Percentiles rank a stretch among this genome's conserved stretches.
Conservation (phyloP, 2,888 invertebrate species). For the Salpingus planirostris region DNA sequence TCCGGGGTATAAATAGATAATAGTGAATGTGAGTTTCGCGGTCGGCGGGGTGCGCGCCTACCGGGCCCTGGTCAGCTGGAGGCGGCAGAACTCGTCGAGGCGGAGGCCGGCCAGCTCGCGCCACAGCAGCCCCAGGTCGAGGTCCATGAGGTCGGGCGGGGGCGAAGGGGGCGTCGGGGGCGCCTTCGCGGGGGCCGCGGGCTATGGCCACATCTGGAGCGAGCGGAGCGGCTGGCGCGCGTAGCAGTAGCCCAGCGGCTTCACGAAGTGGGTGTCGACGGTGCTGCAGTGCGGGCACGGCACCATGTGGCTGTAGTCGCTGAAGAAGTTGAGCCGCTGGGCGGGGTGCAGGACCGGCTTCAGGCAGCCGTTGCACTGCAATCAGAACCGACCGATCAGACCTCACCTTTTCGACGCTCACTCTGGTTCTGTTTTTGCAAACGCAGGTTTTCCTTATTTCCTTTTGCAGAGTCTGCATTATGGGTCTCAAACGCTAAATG, state of each 20-base stretch:
- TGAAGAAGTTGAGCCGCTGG: constrained; percentile 83
- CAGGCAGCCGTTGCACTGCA: constrained; percentile 88
- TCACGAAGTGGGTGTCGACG: constrained; percentile 90
- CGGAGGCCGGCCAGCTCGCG: constrained; percentile 42
- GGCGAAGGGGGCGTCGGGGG: constrained; percentile 26
- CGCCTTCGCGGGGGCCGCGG: constrained; percentile 51
- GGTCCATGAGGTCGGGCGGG: constrained; percentile 32
- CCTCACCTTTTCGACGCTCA: too few species aligned
- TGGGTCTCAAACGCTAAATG: too few species aligned
- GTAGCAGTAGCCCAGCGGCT: constrained; percentile 78
- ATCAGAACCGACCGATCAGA: too few species aligned
- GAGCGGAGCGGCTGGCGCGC: constrained; percentile 52
- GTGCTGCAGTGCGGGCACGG: constrained; percentile 87
- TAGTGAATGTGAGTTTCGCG: too few species aligned
- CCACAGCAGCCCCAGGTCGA: constrained; percentile 41
- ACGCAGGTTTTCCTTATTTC: too few species aligned
- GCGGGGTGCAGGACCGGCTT: constrained; percentile 80
- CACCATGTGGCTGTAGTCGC: constrained; percentile 88
- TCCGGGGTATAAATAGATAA: too few species aligned
- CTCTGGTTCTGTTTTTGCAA: too few species aligned
- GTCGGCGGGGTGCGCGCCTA: too few species aligned
- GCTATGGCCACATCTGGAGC: constrained; percentile 81
- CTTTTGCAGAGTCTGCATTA: too few species aligned
- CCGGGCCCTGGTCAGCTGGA: constrained; percentile 40
- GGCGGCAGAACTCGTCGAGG: constrained; percentile 41